These are phyloP conservation scores for Deroplatys truncata DNA, from an alignment of 2,888 invertebrate species.

Conservation along the genomic window DNA sequence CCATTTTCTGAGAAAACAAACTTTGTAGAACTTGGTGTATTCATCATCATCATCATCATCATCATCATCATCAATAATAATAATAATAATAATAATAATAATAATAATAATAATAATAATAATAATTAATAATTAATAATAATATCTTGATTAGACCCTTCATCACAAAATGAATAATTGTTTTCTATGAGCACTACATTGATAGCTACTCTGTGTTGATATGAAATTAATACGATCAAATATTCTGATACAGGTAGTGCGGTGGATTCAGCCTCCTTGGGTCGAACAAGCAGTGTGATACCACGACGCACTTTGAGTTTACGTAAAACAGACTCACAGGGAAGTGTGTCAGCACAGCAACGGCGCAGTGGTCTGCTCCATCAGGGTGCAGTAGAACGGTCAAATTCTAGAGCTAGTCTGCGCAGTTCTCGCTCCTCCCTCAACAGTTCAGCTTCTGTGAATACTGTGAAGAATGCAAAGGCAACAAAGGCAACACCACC, in stretches of 20 bases:
- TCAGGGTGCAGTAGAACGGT: conserved; percentile 61
- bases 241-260: neutral
- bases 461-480: conserved; percentile 66
- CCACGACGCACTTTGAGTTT: conserved; percentile 44
- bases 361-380: conserved; percentile 26
- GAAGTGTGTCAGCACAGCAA: conserved; percentile 29
- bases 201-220: too few relatives aligned
- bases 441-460: conserved; percentile 73
- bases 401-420: conserved; percentile 72
- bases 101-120: too few relatives aligned
- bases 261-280: neutral
- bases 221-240: neutral
- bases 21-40: too few relatives aligned
- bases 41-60: too few relatives aligned
- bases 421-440: conserved; percentile 79
- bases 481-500: conserved; percentile 43
- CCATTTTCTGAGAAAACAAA: too few relatives aligned
- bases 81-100: too few relatives aligned
- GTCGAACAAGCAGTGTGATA: conserved; percentile 39
- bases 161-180: too few relatives aligned
- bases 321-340: conserved; percentile 42
- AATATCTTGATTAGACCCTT: too few relatives aligned
- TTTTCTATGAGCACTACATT: too few relatives aligned
- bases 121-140: too few relatives aligned
- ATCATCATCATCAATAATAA: too few relatives aligned